These are phyloP conservation scores for Drosophila diplacantha DNA, from an alignment of 2,888 invertebrate genomes.

Conservation along the genomic window DNA sequence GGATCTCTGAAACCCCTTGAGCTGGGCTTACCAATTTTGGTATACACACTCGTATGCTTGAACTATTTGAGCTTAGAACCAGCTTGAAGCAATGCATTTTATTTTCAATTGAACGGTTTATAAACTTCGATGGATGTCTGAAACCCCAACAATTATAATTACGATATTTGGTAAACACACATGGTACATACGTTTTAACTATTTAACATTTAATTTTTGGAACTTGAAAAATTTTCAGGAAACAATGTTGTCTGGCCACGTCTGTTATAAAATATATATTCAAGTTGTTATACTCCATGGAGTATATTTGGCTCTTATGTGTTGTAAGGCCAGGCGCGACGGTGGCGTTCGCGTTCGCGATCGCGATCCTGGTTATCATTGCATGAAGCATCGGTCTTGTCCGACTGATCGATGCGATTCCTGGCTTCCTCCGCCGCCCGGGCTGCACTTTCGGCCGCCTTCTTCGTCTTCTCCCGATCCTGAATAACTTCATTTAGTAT, in stretches of 20 bases:
- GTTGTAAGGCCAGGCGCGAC: neutral
- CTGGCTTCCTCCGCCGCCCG: constrained; percentile 84
- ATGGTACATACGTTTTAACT: neutral
- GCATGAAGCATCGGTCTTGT: neutral
- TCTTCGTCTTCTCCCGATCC: constrained; percentile 83
- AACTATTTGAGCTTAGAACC: neutral
- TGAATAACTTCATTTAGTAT: constrained; percentile 81
- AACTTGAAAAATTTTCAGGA: too few species aligned
- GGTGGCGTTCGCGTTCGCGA: neutral
- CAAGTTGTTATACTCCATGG: too few species aligned
- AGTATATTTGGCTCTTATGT: too few species aligned
- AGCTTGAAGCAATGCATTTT: neutral
- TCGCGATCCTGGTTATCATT: neutral
- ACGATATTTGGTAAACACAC: too few species aligned
- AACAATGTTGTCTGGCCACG: neutral
- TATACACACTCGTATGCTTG: neutral
- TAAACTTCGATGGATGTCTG: too few species aligned
- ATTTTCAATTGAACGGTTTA: neutral
- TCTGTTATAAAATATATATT: neutral
- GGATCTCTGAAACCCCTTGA: neutral
- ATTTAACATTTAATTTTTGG: neutral
- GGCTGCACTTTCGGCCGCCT: constrained; percentile 83
- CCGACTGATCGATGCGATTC: constrained; percentile 65
- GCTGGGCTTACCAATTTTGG: neutral
- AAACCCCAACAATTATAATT: too few species aligned